Evolutionary conservation across 2,113 vertebrate genomes (phyloP), one percentile per base, ranked within the genome.

Genomic region (Ictalurus punctatus): DNA sequence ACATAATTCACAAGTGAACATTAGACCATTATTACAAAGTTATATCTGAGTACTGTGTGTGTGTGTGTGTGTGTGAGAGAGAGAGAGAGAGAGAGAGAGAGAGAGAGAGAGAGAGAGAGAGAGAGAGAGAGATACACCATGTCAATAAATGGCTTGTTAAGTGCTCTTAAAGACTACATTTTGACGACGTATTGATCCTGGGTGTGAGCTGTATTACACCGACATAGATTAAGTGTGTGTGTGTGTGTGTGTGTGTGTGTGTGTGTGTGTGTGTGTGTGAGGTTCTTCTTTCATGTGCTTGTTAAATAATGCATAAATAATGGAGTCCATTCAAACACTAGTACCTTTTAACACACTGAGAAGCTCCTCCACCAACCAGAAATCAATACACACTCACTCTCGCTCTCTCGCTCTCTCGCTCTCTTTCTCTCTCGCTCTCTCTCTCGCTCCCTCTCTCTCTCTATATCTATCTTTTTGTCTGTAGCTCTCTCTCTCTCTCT

Each of bases 261-360:
- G 44, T 61, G 54, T 73, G 86, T 85, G 83, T 67, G 86, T 79
- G 59, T 82, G 86, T 89, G 56, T 89, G 84, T 27, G n/a, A 52
- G 34, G 14, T 6, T 81, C 78, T 30, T 81, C 78, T 81, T 58
- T 81, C 27, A 81, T 89, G 76, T 91, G 85, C 85, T 89, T 87
- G 84, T 83, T 91, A 87, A 91, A 90, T 91, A 92, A 92, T 92
- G 88, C 84, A 87, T 90, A 83, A 86, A 90, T 90, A 83, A 92
- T 90, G 67, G 87, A 83, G 65, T 89, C 69, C 44, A 59, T 59
- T 83, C 87, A 87, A 56, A 73, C 65, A 69, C 78, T 86, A 86
- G 34, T 58, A 78, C 86, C 71, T 83, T 86, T 83, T 90, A 79
- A 86, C 61, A 67, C 4, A 84, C 59, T 88, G 59, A 81, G 69